Conservation (phyloP, 2,797 vertebrate genomes). For the Acropternis orthonyx region DNA sequence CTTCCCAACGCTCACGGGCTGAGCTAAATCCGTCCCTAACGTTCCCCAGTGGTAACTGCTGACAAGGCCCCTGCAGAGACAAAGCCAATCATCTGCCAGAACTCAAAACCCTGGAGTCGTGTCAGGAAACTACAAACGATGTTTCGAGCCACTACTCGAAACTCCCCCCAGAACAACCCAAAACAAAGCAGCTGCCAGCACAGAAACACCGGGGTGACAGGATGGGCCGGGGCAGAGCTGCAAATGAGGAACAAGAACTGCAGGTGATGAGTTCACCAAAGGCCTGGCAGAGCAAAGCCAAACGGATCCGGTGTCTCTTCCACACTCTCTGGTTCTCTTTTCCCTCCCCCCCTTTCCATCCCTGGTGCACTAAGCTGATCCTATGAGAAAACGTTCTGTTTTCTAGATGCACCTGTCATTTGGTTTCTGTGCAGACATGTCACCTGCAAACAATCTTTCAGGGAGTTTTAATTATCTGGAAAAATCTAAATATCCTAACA, state of each 20-base stretch:
- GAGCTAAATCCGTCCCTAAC: not conserved
- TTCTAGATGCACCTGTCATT: not conserved
- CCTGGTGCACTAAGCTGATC: not conserved
- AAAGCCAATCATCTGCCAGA: constrained; percentile 11
- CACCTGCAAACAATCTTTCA: not conserved
- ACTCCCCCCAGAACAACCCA: not conserved
- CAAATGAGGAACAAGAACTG: not conserved
- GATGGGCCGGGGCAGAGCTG: not conserved
- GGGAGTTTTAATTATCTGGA: not conserved
- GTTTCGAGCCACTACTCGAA: not conserved
- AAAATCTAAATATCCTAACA: not conserved
- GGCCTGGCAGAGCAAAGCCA: not conserved
- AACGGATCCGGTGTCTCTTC: accelerated
- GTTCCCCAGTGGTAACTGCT: not conserved
- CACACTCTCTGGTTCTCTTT: not conserved
- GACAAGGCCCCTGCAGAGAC: not conserved
- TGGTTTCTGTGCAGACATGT: not conserved
- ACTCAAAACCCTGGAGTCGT: not conserved
- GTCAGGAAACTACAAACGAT: constrained; percentile 4
- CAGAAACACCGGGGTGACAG: accelerated
- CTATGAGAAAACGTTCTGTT: not conserved
- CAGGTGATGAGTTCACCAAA: not conserved
- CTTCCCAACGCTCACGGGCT: constrained; percentile 15
- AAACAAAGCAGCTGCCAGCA: not conserved
- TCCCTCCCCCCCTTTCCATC: not conserved